Base-by-base conservation (phyloP, 2,797 vertebrate species). In the Acrossocheilus fasciatus region DNA sequence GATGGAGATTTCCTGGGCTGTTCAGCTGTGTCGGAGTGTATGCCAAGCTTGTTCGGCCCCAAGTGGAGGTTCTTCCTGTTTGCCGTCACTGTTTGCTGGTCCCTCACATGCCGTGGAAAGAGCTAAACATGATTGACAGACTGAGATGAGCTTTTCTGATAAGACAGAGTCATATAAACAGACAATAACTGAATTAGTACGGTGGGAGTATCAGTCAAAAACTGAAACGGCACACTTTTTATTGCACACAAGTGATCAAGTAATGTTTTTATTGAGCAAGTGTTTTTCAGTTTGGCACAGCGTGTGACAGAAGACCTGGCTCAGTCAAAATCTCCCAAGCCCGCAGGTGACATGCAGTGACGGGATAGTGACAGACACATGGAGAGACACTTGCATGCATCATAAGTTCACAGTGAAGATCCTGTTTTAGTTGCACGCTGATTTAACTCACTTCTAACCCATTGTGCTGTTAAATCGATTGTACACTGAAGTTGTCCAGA, bases 121-220 rank as follows among this genome's bases (percentile, higher is more conserved):
- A 89, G 89, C 88, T 91, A 87, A 87, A 88, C 68, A 80, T 88
- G 83, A 75, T 76, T 72, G 72, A 91, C 69, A 91, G 20, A 86
- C 54, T 64, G 20, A 66, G 17, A 66, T 86, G 57, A 86, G 84
- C 57, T 45, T 57, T 45, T 18, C 20, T 41, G 73, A 68, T 59
- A 26, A 54, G 57, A 47, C 43, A 75, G 6, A 68, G 34, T 69
- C 4, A 68, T 52, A 68, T 74, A 4, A 81, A 73, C 20, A 86
- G 17, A 18, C 59, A 79, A 30, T 52, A 77, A 57, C 39, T 30
- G 34, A 18, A 39, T 85, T 85, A 85, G 66, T 72, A 79, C 5
- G 62, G 75, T 85, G 75, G 26, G 20, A 59, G 59, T 5, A n/a
- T 84, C 34, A 77, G 45, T 59, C n/a, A 75, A 26, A 78, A 69